phyloP scores from a whole-genome alignment of 2,888 invertebrate species.

The Drosophila tripunctata region DNA sequence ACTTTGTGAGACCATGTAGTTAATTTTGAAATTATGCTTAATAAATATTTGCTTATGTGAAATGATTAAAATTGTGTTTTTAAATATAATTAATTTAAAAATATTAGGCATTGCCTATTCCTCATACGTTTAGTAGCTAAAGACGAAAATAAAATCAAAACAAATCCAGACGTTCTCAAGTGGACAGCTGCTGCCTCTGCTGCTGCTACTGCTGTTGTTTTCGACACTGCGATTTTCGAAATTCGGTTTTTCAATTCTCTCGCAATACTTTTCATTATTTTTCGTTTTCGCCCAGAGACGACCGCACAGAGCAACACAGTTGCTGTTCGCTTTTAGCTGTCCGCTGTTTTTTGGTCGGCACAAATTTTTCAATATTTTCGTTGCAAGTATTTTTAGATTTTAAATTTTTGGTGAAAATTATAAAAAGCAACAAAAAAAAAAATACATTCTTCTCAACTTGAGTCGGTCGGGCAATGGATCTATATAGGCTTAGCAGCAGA shows the following conservation, averaged over 20 bases:
- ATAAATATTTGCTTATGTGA: too few relatives aligned
- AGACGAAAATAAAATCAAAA: conserved; percentile 1
- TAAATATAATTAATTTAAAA: too few relatives aligned
- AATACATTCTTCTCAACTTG: conserved; percentile 29
- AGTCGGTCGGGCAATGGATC: conserved; percentile 47
- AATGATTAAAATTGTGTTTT: too few relatives aligned
- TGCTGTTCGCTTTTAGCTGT: conserved; percentile 39
- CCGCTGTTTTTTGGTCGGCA: conserved; percentile 55
- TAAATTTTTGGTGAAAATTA: conserved; percentile 52
- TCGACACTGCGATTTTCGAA: conserved; percentile 52
- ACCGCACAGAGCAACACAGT: conserved; percentile 30
- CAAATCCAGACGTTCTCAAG: conserved; percentile 4
- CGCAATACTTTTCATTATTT: conserved; percentile 67
- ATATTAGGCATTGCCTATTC: neutral
- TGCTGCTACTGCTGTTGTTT: conserved; percentile 22
- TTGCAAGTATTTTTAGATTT: conserved; percentile 73
- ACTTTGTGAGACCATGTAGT: neutral
- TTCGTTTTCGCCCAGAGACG: conserved; percentile 60
- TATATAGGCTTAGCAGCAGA: conserved; percentile 22
- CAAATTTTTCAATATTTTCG: conserved; percentile 70
- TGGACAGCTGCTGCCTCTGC: conserved; percentile 28
- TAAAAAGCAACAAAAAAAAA: neutral
- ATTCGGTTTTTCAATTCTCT: conserved; percentile 42
- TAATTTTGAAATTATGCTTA: neutral
- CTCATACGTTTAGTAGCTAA: too few relatives aligned